Evolutionary conservation across 2,888 invertebrate genomes (phyloP).

Genomic region (Parelbella ahira): DNA sequence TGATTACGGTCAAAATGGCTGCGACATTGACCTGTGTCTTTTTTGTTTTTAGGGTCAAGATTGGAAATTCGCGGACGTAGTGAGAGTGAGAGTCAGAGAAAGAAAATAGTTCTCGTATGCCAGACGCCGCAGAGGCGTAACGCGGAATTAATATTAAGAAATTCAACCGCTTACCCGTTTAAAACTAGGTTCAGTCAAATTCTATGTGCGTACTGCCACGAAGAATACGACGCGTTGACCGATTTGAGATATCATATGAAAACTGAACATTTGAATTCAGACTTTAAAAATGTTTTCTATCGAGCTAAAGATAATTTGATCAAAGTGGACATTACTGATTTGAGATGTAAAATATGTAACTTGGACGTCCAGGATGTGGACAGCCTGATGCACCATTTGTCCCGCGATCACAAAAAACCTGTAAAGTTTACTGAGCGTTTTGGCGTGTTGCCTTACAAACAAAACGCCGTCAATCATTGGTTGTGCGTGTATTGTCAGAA

Average conservation of each 20-base stretch:
- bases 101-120: constrained; percentile 70
- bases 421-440: constrained; percentile 64
- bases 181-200: constrained; percentile 70
- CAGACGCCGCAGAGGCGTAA: constrained; percentile 70
- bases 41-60: constrained; percentile 74
- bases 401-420: constrained; percentile 55
- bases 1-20: constrained; percentile 35
- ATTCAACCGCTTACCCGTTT: constrained; percentile 68
- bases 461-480: constrained; percentile 49
- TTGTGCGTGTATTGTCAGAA: constrained; percentile 64
- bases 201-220: constrained; percentile 66
- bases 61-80: constrained; percentile 67
- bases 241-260: constrained; percentile 60
- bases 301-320: constrained; percentile 66
- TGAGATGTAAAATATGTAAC: constrained; percentile 64
- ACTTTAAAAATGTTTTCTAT: constrained; percentile 66
- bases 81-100: constrained; percentile 59
- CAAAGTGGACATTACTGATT: constrained; percentile 66
- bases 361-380: constrained; percentile 54
- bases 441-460: constrained; percentile 67
- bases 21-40: constrained; percentile 67
- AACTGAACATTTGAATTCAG: constrained; percentile 53
- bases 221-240: constrained; percentile 52
- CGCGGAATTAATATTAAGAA: constrained; percentile 63
- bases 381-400: constrained; percentile 60